Conservation (phyloP, 2,797 vertebrate species). For the Cossypha niveicapilla region DNA sequence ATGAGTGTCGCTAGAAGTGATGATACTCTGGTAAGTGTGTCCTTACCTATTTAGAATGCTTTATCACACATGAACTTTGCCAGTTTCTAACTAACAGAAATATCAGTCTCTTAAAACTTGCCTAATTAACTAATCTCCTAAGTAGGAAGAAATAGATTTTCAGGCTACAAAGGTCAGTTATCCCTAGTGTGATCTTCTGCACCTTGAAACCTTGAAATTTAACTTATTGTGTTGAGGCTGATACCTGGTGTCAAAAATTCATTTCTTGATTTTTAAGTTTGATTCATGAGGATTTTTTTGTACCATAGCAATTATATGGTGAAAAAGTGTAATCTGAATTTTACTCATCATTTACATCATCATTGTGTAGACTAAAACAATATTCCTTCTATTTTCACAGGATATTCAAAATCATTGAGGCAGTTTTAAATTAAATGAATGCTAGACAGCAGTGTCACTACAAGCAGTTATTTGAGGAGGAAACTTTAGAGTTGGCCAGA, state of each 20-base stretch:
- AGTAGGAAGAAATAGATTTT: background rate
- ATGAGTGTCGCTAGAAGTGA: constrained; percentile 96
- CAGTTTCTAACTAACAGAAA: background rate
- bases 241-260: background rate
- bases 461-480: background rate
- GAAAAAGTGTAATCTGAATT: background rate
- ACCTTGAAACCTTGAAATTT: background rate
- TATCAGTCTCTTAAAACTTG: background rate
- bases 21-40: constrained; percentile 91
- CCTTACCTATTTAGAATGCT: background rate
- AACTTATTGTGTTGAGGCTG: background rate
- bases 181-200: background rate
- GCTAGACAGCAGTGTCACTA: background rate
- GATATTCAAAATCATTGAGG: background rate
- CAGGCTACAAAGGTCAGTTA: background rate
- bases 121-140: background rate
- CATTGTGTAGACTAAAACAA: background rate
- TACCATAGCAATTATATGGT: background rate
- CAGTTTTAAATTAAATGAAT: background rate
- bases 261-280: background rate
- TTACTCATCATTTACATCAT: background rate
- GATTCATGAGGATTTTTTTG: background rate
- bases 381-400: background rate
- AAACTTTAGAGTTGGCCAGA: background rate
- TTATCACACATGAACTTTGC: background rate